phyloP scores from a whole-genome alignment of 2,113 vertebrate genomes.

The Pelmatolapia mariae region DNA sequence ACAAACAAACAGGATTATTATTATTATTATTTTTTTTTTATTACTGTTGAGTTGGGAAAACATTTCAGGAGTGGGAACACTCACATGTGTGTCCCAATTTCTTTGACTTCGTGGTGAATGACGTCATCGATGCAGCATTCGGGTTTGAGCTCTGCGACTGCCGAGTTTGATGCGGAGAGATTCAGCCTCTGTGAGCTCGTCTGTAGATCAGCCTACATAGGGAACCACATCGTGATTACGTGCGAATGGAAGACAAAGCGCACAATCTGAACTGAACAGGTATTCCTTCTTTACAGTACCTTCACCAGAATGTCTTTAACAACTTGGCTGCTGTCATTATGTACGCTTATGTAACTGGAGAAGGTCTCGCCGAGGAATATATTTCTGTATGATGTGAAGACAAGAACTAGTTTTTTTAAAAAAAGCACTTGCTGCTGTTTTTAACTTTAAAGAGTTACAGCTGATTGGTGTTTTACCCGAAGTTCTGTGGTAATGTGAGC shows the following conservation, averaged over 20 bases:
- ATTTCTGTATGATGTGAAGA: constrained; percentile 72
- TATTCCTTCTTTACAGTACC: constrained; percentile 65
- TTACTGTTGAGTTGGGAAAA: not conserved
- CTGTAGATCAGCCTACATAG: constrained; percentile 90
- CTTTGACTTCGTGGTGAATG: constrained; percentile 98
- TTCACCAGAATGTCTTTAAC: constrained; percentile 97
- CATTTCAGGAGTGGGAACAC: not conserved
- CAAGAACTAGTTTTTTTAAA: accelerated
- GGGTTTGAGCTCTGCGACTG: constrained; percentile 88
- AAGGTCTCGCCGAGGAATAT: constrained; percentile 98
- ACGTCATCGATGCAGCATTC: constrained; percentile 97
- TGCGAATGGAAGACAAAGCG: not conserved
- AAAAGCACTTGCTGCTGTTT: not conserved
- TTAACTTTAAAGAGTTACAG: not conserved
- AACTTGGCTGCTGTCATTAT: constrained; percentile 93
- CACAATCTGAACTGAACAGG: not conserved
- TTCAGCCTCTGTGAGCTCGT: constrained; percentile 98
- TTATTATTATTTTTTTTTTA: not conserved
- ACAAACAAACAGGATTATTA: not conserved
- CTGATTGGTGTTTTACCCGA: constrained; percentile 76
- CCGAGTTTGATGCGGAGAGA: constrained; percentile 90
- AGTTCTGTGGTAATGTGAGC: constrained; percentile 97
- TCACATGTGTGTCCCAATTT: constrained; percentile 98
- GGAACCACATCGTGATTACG: not conserved
- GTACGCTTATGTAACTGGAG: constrained; percentile 98